phyloP scores from a whole-genome alignment of 2,888 invertebrate genomes.

The Cynaeus angustus region DNA sequence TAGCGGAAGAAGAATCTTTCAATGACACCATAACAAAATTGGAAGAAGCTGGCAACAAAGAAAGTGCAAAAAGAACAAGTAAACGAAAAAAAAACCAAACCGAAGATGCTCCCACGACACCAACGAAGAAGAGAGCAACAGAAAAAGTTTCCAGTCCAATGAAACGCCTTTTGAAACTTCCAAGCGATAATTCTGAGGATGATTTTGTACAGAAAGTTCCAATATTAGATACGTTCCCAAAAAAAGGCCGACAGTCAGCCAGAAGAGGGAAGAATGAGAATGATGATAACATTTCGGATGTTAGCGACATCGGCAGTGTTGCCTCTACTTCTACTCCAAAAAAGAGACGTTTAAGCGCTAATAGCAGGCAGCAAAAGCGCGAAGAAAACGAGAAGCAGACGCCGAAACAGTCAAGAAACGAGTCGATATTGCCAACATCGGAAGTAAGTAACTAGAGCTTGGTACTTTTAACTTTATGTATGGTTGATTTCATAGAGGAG shows the following conservation, averaged over 20 bases:
- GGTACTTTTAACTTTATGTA: neutral
- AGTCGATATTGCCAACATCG: no score
- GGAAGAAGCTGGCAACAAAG: neutral
- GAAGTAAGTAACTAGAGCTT: constrained; percentile 49
- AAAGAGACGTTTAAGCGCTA: constrained; percentile 36
- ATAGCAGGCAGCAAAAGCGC: constrained; percentile 23
- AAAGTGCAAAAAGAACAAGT: constrained; percentile 1
- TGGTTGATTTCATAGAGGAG: constrained; percentile 57
- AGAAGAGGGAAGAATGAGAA: neutral
- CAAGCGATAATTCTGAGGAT: constrained; percentile 15
- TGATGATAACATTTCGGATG: neutral
- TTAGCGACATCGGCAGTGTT: neutral
- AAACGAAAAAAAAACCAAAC: no score
- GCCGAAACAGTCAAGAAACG: no score
- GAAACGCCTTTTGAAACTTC: constrained; percentile 5
- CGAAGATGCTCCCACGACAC: neutral
- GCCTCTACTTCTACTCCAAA: constrained; percentile 11
- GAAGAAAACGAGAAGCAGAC: constrained; percentile 14
- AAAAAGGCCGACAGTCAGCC: constrained; percentile 2
- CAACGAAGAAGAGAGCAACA: constrained; percentile 5
- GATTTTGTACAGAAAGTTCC: constrained; percentile 9
- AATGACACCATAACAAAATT: no score
- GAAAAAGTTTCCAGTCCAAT: constrained; percentile 1
- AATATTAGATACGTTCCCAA: neutral
- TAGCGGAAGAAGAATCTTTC: no score